phyloP scores from a whole-genome alignment of 92 coral and sea anemone genomes.

The Siderastrea siderea region DNA sequence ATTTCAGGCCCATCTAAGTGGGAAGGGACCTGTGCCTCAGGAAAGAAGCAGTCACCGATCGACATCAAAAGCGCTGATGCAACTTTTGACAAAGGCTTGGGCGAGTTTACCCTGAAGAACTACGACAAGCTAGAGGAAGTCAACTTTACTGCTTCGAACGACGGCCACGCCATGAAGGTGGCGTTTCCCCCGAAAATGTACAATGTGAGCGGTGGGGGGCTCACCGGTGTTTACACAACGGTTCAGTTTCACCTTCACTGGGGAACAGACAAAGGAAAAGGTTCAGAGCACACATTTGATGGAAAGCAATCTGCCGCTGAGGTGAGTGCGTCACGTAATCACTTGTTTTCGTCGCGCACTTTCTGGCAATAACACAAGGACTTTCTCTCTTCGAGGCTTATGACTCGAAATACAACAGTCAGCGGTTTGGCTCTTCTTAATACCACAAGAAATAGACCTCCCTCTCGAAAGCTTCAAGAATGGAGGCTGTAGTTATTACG shows the following conservation, averaged over 20 bases:
- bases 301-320: slow-evolving; percentile 74
- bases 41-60: slow-evolving; percentile 44
- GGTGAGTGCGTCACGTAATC: slow-evolving; percentile 28
- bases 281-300: slow-evolving; percentile 76
- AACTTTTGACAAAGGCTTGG: slow-evolving; percentile 25
- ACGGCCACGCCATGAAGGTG: slow-evolving; percentile 50
- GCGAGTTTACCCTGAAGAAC: slow-evolving; percentile 13
- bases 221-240: slow-evolving; percentile 49
- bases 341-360: too few species aligned
- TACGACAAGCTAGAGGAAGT: not conserved
- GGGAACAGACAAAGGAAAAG: slow-evolving; percentile 53
- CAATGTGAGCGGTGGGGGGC: slow-evolving; percentile 60
- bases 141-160: slow-evolving; percentile 33
- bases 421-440: too few species aligned
- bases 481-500: too few species aligned
- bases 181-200: not conserved
- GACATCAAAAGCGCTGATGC: slow-evolving; percentile 40
- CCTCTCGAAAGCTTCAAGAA: too few species aligned
- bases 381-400: not conserved
- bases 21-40: not conserved
- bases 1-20: slow-evolving; percentile 23
- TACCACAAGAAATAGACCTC: too few species aligned
- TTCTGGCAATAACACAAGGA: too few species aligned
- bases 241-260: slow-evolving; percentile 69
- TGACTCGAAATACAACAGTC: not conserved